Conservation (phyloP, 1,140 invertebrate species). For the Pogonomyrmex barbatus region DNA sequence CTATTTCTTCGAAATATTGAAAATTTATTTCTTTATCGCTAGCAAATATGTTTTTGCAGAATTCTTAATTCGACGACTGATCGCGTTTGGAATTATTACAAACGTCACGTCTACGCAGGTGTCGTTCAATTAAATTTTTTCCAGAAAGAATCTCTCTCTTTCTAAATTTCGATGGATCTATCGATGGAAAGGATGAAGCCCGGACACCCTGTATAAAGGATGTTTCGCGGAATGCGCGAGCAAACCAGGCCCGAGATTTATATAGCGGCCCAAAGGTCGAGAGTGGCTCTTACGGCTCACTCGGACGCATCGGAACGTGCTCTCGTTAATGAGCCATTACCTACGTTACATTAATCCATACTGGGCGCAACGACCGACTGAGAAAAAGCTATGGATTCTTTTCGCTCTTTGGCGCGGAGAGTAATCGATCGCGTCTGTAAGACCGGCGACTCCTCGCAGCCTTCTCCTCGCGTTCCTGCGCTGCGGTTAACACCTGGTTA, state of each 20-base stretch:
- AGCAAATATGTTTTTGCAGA: not conserved
- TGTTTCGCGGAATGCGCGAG: conserved; percentile 45
- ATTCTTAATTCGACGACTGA: not conserved
- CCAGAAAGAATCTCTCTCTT: not conserved
- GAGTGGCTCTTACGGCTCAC: conserved; percentile 55
- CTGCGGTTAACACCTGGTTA: conserved; percentile 58
- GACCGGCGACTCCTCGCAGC: conserved; percentile 39
- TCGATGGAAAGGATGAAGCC: not conserved
- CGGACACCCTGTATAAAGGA: conserved; percentile 31
- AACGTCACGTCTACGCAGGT: not conserved
- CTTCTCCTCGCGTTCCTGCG: conserved; percentile 35
- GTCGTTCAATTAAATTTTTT: not conserved
- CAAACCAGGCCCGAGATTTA: conserved; percentile 54
- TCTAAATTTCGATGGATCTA: not conserved
- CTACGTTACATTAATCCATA: conserved; percentile 59
- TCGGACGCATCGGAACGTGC: conserved; percentile 53
- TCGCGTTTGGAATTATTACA: not conserved
- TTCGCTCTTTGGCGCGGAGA: conserved; percentile 6
- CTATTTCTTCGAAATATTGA: not conserved
- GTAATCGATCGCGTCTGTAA: conserved; percentile 53
- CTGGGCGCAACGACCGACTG: conserved; percentile 44
- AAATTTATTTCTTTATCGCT: not conserved
- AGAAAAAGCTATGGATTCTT: conserved; percentile 34
- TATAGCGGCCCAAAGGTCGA: conserved; percentile 57
- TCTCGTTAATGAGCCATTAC: conserved; percentile 64